Evolutionary conservation across 2,888 invertebrate species (phyloP), one percentile per base, ranked within the genome.

Genomic region (Pyralis farinalis): DNA sequence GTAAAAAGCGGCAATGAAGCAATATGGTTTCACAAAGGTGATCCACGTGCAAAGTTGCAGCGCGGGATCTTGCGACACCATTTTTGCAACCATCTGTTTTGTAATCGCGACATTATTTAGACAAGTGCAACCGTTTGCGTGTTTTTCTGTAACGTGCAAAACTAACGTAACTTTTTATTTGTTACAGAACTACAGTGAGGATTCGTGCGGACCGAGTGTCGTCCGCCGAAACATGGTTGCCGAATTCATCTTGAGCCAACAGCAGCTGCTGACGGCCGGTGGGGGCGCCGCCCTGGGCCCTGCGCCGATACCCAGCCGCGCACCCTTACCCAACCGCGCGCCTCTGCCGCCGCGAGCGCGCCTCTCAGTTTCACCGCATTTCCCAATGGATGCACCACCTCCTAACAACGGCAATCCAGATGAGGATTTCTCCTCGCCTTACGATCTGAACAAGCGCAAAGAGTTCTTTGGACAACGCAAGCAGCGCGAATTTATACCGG

Each of bases 401-500:
- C 69, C 75, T 20, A 69, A 79, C 38, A 58, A 58, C 41, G 68
- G 66, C 35, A 56, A 64, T 28, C 64, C 72, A 10, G 67, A 63
- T 6, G 76, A 81, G 43, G 82, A 86, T 53, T 82, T 80, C 58
- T 65, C 69, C 88, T 89, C 92, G 62, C 12, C 31, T 5, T 94
- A 87, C 74, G 91, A 90, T 53, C 88, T 90, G 70, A 91, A 93
- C 62, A 92, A 94, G 59, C 92, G 95, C 55, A 96, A 96, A 69
- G 96, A 96, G 53, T 91, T 96, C 64, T 96, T 96, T 80, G 95
- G 95, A 1, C 95, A 96, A 65, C 92, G 98, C 62, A 98, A 98
- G 72, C 98, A 98, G 71, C 91, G 98, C 8, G 98, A 98, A 77
- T 98, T 98, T 81, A 98, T 98, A 49, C 98, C 98, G 0, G 98